A percentile compares a stretch with the other conserved stretches of the same genome.
These are phyloP conservation scores for Falcunculus frontatus DNA, from an alignment of 2,113 vertebrate species.

Conservation along the genomic window DNA sequence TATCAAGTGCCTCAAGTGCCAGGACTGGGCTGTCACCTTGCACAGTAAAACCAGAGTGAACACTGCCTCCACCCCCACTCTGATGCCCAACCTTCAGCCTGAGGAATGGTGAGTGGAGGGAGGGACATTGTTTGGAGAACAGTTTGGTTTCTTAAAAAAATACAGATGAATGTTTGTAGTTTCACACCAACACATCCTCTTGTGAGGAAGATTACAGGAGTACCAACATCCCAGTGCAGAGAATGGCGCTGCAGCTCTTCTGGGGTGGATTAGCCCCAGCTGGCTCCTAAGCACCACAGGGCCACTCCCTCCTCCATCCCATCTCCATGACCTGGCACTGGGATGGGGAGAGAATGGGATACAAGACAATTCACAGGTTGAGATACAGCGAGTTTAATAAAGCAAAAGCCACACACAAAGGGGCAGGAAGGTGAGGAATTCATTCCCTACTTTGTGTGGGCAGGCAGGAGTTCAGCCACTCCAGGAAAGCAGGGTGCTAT, in stretches of 20 bases:
- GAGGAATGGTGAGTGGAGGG: background rate
- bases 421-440: background rate
- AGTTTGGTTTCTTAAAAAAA: background rate
- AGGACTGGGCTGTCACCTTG: background rate
- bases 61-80: background rate
- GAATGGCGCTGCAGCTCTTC: background rate
- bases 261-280: background rate
- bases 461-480: background rate
- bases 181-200: background rate
- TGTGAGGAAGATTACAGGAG: fast-evolving
- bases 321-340: no score
- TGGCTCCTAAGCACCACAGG: background rate
- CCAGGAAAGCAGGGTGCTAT: background rate
- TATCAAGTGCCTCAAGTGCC: background rate
- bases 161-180: background rate
- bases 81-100: background rate
- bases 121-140: fast-evolving
- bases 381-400: background rate
- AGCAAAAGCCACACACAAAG: background rate
- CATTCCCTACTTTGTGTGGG: background rate
- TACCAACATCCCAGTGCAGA: background rate
- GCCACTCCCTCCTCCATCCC: background rate
- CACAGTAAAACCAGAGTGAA: background rate
- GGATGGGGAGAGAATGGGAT: background rate
- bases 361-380: fast-evolving